Conservation (phyloP, 2,113 vertebrate species). For the Pachyramphus minor region DNA sequence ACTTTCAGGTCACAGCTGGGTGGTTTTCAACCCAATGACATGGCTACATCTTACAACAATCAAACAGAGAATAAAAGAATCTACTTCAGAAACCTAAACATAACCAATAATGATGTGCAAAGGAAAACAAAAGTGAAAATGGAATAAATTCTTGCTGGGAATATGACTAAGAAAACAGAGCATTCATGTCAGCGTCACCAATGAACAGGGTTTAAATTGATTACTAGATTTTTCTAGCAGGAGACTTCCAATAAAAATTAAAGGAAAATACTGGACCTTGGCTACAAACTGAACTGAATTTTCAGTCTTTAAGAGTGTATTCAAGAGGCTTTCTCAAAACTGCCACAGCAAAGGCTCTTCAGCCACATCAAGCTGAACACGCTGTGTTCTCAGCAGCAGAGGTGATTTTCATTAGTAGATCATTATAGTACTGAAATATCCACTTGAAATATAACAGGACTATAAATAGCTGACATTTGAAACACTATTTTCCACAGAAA, state of each 20-base stretch:
- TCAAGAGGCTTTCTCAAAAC: neutral
- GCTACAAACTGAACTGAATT: neutral
- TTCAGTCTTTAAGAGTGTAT: neutral
- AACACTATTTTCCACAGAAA: conserved; percentile 32
- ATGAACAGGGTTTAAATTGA: neutral
- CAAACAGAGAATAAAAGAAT: neutral
- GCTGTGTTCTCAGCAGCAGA: neutral
- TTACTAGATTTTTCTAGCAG: neutral
- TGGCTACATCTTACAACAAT: no score
- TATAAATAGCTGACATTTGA: conserved; percentile 53
- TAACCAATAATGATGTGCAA: neutral
- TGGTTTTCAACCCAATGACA: neutral
- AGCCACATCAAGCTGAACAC: neutral
- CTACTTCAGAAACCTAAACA: neutral
- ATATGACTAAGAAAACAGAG: neutral
- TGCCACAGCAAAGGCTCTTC: neutral
- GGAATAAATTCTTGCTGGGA: neutral
- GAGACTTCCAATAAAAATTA: neutral
- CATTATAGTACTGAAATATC: neutral
- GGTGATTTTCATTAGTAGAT: neutral
- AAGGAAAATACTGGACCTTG: neutral
- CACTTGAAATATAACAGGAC: neutral
- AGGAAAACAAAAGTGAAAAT: neutral
- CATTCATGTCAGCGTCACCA: neutral
- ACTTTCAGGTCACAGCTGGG: neutral